A percentile compares a stretch with the other conserved stretches of the same genome.
phyloP scores from a whole-genome alignment of 2,888 invertebrate genomes.

The Lasioglossum zephyrum region DNA sequence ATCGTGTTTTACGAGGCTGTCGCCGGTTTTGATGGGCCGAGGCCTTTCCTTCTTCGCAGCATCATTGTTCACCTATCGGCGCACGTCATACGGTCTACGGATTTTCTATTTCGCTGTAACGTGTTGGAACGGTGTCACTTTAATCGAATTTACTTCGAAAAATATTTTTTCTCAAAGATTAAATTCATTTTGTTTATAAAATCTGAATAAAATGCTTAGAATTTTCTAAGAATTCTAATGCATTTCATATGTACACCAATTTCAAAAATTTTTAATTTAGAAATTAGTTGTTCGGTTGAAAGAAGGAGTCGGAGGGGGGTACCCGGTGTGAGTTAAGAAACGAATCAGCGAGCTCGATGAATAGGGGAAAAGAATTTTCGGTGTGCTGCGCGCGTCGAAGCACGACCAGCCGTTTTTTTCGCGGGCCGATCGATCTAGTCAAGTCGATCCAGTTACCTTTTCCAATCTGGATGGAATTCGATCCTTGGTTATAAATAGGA shows the following conservation, averaged over 20 bases:
- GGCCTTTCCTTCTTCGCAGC: neutral
- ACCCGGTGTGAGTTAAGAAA: neutral
- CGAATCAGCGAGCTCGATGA: neutral
- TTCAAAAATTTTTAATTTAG: neutral
- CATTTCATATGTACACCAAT: neutral
- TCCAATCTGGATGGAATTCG: constrained; percentile 72
- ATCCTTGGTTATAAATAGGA: constrained; percentile 75
- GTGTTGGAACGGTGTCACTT: no score
- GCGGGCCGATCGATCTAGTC: constrained; percentile 44
- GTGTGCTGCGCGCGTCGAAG: neutral
- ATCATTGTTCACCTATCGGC: neutral
- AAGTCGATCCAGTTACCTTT: constrained; percentile 69
- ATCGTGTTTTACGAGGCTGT: constrained; percentile 28
- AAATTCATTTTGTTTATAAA: no score
- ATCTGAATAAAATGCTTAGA: no score
- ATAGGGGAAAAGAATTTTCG: constrained; percentile 31
- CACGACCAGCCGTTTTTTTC: constrained; percentile 15
- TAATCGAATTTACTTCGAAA: no score
- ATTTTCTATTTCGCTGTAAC: neutral
- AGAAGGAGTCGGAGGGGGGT: neutral
- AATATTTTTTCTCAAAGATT: no score
- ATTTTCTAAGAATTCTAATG: no score
- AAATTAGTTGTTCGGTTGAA: neutral
- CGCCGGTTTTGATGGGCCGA: constrained; percentile 11
- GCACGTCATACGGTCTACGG: neutral